Percentiles rank a stretch among this genome's conserved stretches.
These are phyloP conservation scores for Emydura subglobosa DNA, from an alignment of 2,113 vertebrate genomes.

Conservation along the genomic window DNA sequence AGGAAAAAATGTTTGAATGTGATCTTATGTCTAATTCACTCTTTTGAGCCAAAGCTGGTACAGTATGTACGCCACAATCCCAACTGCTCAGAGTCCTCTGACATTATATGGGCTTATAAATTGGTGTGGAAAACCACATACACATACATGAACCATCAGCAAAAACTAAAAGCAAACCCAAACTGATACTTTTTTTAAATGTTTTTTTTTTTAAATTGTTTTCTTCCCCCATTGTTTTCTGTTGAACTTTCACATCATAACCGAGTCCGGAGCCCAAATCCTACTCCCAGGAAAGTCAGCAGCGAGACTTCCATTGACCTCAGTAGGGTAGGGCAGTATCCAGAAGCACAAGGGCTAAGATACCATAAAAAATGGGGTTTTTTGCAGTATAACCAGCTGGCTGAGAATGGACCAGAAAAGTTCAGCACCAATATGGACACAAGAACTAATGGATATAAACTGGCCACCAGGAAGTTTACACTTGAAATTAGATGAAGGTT, in stretches of 20 bases:
- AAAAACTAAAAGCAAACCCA: background rate
- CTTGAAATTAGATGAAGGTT: no score
- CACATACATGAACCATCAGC: background rate
- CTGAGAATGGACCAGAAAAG: background rate
- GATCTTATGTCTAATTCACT: background rate
- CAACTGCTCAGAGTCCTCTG: background rate
- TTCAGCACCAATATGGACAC: background rate
- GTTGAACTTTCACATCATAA: background rate
- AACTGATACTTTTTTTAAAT: background rate
- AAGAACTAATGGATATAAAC: no score
- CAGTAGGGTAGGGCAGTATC: background rate
- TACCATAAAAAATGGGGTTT: background rate
- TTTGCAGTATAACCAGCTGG: background rate
- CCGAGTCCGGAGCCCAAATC: background rate
- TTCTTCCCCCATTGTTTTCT: background rate
- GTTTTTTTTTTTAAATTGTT: background rate
- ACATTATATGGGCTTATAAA: background rate
- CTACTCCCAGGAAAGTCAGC: background rate
- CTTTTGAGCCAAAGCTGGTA: background rate
- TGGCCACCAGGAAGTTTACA: no score
- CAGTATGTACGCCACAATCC: background rate
- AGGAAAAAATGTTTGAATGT: background rate
- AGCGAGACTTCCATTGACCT: background rate
- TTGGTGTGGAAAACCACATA: background rate
- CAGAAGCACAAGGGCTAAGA: conserved; percentile 1